Conservation (phyloP, 2,113 vertebrate genomes). For the Platanista minor region DNA sequence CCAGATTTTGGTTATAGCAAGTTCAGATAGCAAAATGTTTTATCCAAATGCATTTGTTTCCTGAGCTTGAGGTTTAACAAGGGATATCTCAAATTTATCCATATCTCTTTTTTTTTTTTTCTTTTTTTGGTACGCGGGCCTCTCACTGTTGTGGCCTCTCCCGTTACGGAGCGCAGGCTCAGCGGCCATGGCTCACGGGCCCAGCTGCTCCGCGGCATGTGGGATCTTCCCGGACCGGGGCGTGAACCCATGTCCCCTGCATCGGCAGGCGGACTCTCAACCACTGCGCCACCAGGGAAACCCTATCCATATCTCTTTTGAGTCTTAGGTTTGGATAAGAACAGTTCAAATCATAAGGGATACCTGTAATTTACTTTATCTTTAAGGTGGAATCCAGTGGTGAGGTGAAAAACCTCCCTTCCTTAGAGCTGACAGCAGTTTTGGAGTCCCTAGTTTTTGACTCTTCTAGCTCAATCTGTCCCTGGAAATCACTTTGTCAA, state of each 20-base stretch:
- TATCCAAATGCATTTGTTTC: not conserved
- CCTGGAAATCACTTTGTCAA: not conserved
- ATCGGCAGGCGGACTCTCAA: no score
- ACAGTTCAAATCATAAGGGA: not conserved
- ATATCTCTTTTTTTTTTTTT: no score
- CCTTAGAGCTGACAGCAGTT: not conserved
- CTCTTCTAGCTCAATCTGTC: not conserved
- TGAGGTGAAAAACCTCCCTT: not conserved
- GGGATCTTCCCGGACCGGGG: no score
- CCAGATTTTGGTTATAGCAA: not conserved
- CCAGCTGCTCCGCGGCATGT: no score
- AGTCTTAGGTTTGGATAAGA: not conserved
- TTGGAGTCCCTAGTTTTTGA: not conserved
- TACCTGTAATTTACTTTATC: not conserved
- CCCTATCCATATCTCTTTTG: not conserved
- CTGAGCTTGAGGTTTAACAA: not conserved
- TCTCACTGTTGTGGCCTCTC: no score
- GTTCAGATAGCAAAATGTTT: not conserved
- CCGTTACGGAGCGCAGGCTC: no score
- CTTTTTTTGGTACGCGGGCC: no score
- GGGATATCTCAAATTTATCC: not conserved
- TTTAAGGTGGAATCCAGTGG: not conserved
- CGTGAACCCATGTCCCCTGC: no score
- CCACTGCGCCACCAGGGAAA: no score
- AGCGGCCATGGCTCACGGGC: no score